These are phyloP conservation scores for Cottoperca gobio DNA, from an alignment of 2,797 vertebrate genomes.

Conservation along the genomic window DNA sequence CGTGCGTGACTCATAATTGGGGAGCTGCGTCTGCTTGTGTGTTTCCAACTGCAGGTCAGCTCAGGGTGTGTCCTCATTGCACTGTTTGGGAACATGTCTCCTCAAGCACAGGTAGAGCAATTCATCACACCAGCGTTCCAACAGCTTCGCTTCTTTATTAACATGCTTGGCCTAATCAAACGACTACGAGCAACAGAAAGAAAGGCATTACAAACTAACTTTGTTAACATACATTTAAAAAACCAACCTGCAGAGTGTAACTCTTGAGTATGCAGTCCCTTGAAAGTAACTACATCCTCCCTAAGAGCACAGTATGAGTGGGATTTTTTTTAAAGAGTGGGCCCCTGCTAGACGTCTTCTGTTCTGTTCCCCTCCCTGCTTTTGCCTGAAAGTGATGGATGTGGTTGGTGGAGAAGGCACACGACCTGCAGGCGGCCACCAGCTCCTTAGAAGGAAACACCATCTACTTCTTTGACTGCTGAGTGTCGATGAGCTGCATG, in stretches of 20 bases:
- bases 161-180: slow-evolving; percentile 15
- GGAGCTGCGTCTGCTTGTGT: slow-evolving; percentile 71
- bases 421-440: slow-evolving; percentile 59
- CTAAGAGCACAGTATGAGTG: slow-evolving; percentile 10
- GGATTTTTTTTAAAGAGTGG: slow-evolving; percentile 22
- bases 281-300: slow-evolving; percentile 58
- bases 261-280: slow-evolving; percentile 28
- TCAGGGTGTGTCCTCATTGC: slow-evolving; percentile 74
- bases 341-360: slow-evolving; percentile 23
- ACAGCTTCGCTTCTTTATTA: slow-evolving; percentile 18
- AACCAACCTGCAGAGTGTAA: slow-evolving; percentile 24
- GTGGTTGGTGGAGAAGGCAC: slow-evolving; percentile 55
- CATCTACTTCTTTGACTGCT: slow-evolving; percentile 50
- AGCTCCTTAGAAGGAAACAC: slow-evolving; percentile 64
- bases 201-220: not conserved
- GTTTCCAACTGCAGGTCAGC: slow-evolving; percentile 78
- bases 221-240: not conserved
- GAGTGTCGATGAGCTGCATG: slow-evolving; percentile 31
- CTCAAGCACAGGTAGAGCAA: slow-evolving; percentile 72
- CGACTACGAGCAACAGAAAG: slow-evolving; percentile 2
- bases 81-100: slow-evolving; percentile 69
- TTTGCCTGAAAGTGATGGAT: slow-evolving; percentile 69
- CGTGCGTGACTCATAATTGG: slow-evolving; percentile 70
- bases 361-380: slow-evolving; percentile 39
- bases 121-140: slow-evolving; percentile 55